Conservation (phyloP, 2,888 invertebrate species). For the Endomychus coccineus region DNA sequence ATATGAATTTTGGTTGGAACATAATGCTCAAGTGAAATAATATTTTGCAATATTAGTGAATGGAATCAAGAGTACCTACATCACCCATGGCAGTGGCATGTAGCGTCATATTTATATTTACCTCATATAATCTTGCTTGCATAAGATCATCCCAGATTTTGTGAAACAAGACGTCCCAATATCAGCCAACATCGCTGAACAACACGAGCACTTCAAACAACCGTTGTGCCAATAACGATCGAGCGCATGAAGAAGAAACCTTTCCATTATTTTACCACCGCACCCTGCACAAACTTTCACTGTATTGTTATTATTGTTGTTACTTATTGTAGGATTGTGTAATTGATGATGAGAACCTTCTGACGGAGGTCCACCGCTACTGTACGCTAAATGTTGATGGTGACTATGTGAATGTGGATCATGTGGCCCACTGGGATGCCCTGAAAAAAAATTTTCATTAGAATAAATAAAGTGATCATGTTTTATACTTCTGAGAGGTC, state of each 20-base stretch:
- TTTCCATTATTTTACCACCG: conserved; percentile 84
- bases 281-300: conserved; percentile 85
- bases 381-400: conserved; percentile 44
- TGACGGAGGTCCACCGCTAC: conserved; percentile 45
- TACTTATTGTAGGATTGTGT: conserved; percentile 54
- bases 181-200: conserved; percentile 82
- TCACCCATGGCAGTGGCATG: too few relatives aligned
- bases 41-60: too few relatives aligned
- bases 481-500: too few relatives aligned
- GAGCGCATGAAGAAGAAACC: conserved; percentile 84
- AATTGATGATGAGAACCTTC: conserved; percentile 44
- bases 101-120: too few relatives aligned
- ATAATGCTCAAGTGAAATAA: too few relatives aligned
- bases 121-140: conserved; percentile 93
- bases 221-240: conserved; percentile 95
- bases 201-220: conserved; percentile 90
- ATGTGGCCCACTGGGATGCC: conserved; percentile 41
- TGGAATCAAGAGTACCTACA: too few relatives aligned
- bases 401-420: conserved; percentile 29
- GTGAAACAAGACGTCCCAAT: conserved; percentile 88
- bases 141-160: conserved; percentile 89
- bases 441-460: conserved; percentile 25
- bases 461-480: too few relatives aligned
- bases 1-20: too few relatives aligned
- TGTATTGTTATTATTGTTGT: conserved; percentile 48